Conservation (phyloP, 2,888 invertebrate species). For the Acanthosepion esculentum region DNA sequence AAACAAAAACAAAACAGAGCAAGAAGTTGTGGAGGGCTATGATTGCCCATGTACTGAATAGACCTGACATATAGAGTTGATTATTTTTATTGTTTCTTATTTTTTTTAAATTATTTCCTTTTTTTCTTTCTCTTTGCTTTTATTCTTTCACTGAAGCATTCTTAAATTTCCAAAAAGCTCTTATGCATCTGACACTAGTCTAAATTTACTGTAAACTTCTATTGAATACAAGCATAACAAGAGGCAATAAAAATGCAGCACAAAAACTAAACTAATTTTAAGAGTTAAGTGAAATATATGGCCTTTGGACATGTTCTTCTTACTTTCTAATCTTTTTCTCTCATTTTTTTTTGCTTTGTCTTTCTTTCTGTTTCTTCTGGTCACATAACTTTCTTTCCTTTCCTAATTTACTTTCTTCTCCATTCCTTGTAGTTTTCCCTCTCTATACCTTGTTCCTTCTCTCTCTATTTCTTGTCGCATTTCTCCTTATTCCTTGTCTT, state of each 20-base stretch:
- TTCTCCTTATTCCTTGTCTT: not conserved
- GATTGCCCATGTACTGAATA: no score
- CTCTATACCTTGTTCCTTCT: not conserved
- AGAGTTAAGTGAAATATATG: slow-evolving; percentile 8
- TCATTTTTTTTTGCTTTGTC: not conserved
- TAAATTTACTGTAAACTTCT: slow-evolving; percentile 33
- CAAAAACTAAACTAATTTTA: slow-evolving; percentile 3
- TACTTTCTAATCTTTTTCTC: not conserved
- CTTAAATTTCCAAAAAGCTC: slow-evolving; percentile 23
- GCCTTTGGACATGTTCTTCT: not conserved
- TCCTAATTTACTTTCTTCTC: accelerated
- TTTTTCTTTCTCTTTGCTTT: not conserved
- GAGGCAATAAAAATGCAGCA: not conserved
- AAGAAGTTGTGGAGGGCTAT: no score
- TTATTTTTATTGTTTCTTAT: no score
- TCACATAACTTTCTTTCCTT: not conserved
- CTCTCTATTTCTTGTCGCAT: not conserved
- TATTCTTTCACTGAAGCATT: not conserved
- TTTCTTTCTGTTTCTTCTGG: not conserved
- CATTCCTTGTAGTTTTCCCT: accelerated
- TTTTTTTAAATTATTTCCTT: no score
- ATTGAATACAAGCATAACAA: slow-evolving; percentile 6
- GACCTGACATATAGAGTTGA: no score
- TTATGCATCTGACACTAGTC: not conserved
- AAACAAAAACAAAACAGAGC: no score